phyloP scores from a whole-genome alignment of 2,888 invertebrate species.

The Polyommatus iphigenia region DNA sequence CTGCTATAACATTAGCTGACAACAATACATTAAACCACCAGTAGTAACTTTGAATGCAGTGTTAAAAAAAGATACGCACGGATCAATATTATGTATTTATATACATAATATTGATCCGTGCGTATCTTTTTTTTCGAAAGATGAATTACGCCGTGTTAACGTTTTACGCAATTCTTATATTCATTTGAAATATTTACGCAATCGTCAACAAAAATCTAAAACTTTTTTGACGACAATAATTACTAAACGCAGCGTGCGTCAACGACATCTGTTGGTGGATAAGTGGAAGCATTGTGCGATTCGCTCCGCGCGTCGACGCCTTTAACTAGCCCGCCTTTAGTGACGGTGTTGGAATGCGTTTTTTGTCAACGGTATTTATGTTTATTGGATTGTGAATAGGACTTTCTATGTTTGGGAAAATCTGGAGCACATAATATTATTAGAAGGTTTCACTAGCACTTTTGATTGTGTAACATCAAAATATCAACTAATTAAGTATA shows the following conservation, averaged over 20 bases:
- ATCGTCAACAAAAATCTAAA: background rate
- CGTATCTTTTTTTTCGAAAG: too few species aligned
- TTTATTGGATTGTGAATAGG: slow-evolving; percentile 34
- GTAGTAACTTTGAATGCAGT: too few species aligned
- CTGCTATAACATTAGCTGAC: too few species aligned
- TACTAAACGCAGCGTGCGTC: slow-evolving; percentile 64
- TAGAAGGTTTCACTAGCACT: background rate
- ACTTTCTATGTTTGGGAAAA: slow-evolving; percentile 32
- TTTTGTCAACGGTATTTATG: slow-evolving; percentile 40
- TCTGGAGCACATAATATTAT: background rate
- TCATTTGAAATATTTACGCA: background rate
- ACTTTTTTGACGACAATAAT: slow-evolving; percentile 3
- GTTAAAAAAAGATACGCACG: too few species aligned
- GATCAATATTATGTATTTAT: too few species aligned
- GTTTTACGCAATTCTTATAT: too few species aligned
- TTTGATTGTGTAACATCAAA: too few species aligned
- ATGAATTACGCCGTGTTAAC: too few species aligned
- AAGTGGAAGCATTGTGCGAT: slow-evolving; percentile 75
- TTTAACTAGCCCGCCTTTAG: slow-evolving; percentile 66
- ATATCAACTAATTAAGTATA: too few species aligned
- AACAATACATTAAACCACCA: too few species aligned
- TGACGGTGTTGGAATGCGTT: slow-evolving; percentile 70
- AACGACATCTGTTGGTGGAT: slow-evolving; percentile 74
- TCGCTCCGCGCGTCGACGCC: slow-evolving; percentile 68
- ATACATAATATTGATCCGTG: too few species aligned